Base-by-base conservation (phyloP, 2,113 vertebrate genomes). In the Synodontis membranacea region DNA sequence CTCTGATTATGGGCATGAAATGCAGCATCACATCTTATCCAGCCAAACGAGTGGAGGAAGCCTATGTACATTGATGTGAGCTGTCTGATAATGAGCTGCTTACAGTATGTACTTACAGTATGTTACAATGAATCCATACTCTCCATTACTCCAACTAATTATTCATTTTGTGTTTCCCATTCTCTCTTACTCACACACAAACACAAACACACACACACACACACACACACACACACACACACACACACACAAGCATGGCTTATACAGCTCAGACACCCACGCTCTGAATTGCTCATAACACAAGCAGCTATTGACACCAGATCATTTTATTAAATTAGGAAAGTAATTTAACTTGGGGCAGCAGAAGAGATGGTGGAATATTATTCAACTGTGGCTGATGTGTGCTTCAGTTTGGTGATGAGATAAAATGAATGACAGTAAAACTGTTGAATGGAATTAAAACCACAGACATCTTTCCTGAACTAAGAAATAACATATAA, bases 11-110 rank as follows among this genome's bases (percentile, higher is more conserved):
- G 14, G 11, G 34, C 37, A 80, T 80, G 52, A 58, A 39, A 64
- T 60, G 25, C 28, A 58, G 74, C 11, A 46, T 62, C 10, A 39
- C 25, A 37, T 78, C 37, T 39, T 17, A 10, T 7, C 68, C 12
- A 28, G 46, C 4, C 14, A 64, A 56, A 68, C 60, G 42, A 66
- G 25, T 1, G 28, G 37, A 66, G 31, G 25, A 70, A 79, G 50
- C 37, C 56, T 46, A 72, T 70, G 21, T 58, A 58, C 39, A 68
- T 7, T 25, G 78, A 8, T 46, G 74, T 50, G 50, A 70, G 58
- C 72, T 52, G 37, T 21, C 25, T 68, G 72, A 88, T 84, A 80
- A 81, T 88, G 83, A 79, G 68, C 60, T 64, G 39, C n/a, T n/a
- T n/a, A n/a, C n/a, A n/a, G n/a, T n/a, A n/a, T 72, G 76, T 85